Percentiles rank a stretch among this genome's conserved stretches.
These are phyloP conservation scores for Balaeniceps rex DNA, from an alignment of 2,113 vertebrate genomes.

Conservation along the genomic window DNA sequence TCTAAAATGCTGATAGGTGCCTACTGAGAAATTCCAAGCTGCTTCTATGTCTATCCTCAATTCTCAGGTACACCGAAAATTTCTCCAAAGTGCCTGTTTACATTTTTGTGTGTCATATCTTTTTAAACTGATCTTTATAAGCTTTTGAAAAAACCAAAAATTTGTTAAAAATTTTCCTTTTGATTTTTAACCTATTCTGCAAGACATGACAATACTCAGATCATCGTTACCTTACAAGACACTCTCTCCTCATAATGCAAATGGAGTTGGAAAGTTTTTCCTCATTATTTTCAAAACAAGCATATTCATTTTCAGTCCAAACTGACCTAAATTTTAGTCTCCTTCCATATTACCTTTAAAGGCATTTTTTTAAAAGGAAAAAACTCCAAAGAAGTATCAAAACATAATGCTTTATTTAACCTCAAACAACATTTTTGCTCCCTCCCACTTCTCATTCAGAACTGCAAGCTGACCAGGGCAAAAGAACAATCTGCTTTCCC, in stretches of 20 bases:
- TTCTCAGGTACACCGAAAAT: not conserved
- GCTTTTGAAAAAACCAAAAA: not conserved
- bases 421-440: not conserved
- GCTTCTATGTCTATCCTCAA: not conserved
- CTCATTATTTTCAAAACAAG: not conserved
- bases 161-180: not conserved
- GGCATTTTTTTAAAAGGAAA: not conserved
- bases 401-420: not conserved
- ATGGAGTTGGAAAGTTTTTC: not conserved
- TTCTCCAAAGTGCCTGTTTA: not conserved
- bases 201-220: not conserved
- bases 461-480: not conserved
- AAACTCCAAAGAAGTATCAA: not conserved
- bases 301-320: not conserved
- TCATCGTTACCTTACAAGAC: not conserved
- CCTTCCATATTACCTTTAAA: not conserved
- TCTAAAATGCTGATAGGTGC: not conserved
- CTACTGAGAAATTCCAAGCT: not conserved
- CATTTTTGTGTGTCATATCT: not conserved
- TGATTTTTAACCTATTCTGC: not conserved
- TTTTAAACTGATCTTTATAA: not conserved
- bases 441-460: not conserved
- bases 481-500: not conserved
- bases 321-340: not conserved
- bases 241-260: not conserved